phyloP scores from a whole-genome alignment of 2,797 vertebrate genomes.

The Sebastes diploproa region DNA sequence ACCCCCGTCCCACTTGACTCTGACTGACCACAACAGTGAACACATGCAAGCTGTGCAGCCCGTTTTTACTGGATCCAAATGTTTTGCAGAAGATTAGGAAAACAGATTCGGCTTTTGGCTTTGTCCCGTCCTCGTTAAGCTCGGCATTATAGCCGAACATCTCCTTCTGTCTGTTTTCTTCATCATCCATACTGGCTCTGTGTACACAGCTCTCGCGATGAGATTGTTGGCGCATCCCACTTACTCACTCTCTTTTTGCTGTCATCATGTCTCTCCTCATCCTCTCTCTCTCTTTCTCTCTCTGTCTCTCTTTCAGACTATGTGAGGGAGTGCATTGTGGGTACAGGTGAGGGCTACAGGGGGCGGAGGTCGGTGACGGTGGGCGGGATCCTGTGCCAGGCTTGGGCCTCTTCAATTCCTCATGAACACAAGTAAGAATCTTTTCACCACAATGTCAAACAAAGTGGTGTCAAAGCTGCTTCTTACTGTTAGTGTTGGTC shows the following conservation, averaged over 20 bases:
- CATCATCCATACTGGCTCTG: slow-evolving; percentile 55
- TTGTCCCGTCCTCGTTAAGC: slow-evolving; percentile 49
- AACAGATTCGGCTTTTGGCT: slow-evolving; percentile 70
- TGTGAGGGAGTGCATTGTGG: slow-evolving; percentile 93
- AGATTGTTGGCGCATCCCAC: slow-evolving; percentile 41
- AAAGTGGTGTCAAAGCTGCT: slow-evolving; percentile 29
- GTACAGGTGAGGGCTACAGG: slow-evolving; percentile 93
- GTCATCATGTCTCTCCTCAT: slow-evolving; percentile 6
- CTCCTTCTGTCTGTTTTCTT: slow-evolving; percentile 63
- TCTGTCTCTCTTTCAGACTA: slow-evolving; percentile 81
- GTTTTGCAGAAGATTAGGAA: slow-evolving; percentile 58
- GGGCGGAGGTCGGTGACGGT: slow-evolving; percentile 90
- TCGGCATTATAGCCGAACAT: slow-evolving; percentile 36
- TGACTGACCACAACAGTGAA: slow-evolving; percentile 28
- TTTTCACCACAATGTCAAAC: slow-evolving; percentile 48
- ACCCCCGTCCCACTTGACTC: slow-evolving; percentile 31
- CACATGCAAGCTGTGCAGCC: slow-evolving; percentile 26
- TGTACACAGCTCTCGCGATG: slow-evolving; percentile 20
- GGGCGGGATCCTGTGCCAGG: slow-evolving; percentile 91
- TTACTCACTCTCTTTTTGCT: slow-evolving; percentile 10
- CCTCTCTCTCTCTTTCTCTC: not conserved
- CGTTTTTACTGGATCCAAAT: slow-evolving; percentile 44
- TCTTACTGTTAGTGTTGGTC: slow-evolving; percentile 46
- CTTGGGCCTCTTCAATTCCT: slow-evolving; percentile 93
- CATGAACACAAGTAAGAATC: slow-evolving; percentile 96